Evolutionary conservation across 2,888 invertebrate genomes (phyloP), one percentile per base, ranked within the genome.

Genomic region (Azorinus chamasolen): DNA sequence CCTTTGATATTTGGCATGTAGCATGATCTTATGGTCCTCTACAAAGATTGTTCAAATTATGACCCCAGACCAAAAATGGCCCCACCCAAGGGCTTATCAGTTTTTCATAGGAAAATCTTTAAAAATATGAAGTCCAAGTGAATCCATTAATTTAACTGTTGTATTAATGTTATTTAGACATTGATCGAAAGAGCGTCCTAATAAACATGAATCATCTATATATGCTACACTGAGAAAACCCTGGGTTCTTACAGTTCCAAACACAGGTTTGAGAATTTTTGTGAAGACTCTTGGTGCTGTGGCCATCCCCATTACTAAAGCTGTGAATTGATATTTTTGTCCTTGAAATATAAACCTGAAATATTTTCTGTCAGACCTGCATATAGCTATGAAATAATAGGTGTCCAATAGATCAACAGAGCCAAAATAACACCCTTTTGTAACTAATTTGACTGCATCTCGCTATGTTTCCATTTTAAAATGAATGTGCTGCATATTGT

Each of bases 251-350:
- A 43, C 66, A 72, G 16, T 43, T 18, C 16, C 16, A 14, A 41
- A 41, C n/a, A 83, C 69, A 18, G 80, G 82, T 53, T 83, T 82
- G 16, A 85, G n/a, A 85, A 14, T 51, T 75, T 76, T 12, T 79
- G n/a, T 83, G 46, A 81, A 85, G 32, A 62, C n/a, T 50, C 66
- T 55, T 41, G 79, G 83, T 6, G 69, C 73, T 22, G 18, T 57
- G 14, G 66, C 50, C 5, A 78, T n/a, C 12, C 83, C 82, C 72
- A 75, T 79, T 12, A 73, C 68, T 6, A 79, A 22, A 16, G 18
- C 25, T 14, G 37, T 45, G 54, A 62, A 81, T 43, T 72, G 59
- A 55, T 64, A 81, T 12, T 73, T 59, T 18, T 66, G 25, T 10
- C 59, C 64, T 5, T 63, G 61, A 63, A 64, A 79, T 18, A 43